Percentiles rank a stretch among this genome's conserved stretches.
Conservation (phyloP, 2,113 vertebrate species). For the Alaudala cheleensis region DNA sequence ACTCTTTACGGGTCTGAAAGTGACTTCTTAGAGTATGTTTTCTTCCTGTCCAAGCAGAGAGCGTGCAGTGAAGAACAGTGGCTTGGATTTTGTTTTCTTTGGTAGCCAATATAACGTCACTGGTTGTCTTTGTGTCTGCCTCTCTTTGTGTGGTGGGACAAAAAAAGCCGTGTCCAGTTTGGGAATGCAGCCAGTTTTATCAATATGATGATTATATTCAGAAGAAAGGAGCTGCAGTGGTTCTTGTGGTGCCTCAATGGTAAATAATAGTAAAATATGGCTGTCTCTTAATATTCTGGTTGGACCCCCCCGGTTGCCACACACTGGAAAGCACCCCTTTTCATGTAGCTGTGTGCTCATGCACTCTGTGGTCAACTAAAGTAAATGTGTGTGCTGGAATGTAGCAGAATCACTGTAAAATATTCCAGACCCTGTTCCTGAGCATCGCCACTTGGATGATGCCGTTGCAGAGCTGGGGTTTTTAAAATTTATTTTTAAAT, state of each 20-base stretch:
- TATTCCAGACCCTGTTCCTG: background rate
- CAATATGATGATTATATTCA: constrained; percentile 14
- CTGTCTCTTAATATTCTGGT: background rate
- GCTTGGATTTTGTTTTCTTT: constrained; percentile 48
- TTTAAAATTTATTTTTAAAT: background rate
- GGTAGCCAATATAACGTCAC: constrained; percentile 12
- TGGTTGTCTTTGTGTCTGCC: constrained; percentile 42
- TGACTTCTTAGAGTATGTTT: constrained; percentile 5
- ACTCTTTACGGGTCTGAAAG: background rate
- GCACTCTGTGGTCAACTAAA: background rate
- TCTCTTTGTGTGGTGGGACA: constrained; percentile 41
- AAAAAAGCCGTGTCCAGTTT: constrained; percentile 21
- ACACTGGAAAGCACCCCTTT: background rate
- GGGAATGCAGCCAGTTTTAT: constrained; percentile 22
- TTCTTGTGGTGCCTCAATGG: background rate
- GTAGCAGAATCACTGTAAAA: background rate
- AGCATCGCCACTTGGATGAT: background rate
- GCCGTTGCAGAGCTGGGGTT: background rate
- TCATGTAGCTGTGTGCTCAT: background rate
- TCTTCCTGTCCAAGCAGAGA: constrained; percentile 14
- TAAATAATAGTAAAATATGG: constrained; percentile 12
- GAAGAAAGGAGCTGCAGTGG: constrained; percentile 13
- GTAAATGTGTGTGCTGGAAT: background rate
- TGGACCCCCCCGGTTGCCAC: background rate
- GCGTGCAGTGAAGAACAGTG: background rate